Base-by-base conservation (phyloP, 30 jellyfish, hydroid and myxozoan species). In the Catostylus mosaicus region DNA sequence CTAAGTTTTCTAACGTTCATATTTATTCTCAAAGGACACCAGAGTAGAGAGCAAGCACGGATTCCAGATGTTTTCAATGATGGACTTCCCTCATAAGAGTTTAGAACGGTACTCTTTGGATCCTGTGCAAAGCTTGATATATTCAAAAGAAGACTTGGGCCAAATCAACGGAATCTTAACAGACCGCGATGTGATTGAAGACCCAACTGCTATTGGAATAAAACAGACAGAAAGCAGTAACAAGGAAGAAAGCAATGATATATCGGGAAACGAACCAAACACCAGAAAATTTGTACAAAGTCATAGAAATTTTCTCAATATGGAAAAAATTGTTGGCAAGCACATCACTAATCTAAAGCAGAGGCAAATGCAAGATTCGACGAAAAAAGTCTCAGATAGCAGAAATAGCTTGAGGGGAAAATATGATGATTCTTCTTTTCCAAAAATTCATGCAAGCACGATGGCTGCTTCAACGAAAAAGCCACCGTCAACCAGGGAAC, bases 41-140 rank as follows among this genome's bases (percentile, higher is more conserved):
- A 14, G 3, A 37, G 30, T 77, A 33, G 35, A 59, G 30, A 40
- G 31, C 4, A 43, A 54, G n/a, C 67, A 24, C 23, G 92, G 92
- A 24, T 69, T 68, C 54, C 75, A 82, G 52, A 82, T 82, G 92
- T 82, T 82, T 22, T 82, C 92, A 1, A 82, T 82, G 92, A 71
- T 82, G 84, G 92, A 82, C 37, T 68, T 68, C 56, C 92, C 92
- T 3, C 60, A 61, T 30, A 82, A 60, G 37, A 69, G 66, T 52
- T 76, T 82, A 3, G 31, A 72, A 48, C 45, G 36, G 30, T 82
- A 82, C 40, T 67, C 92, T 8, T 30, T 67, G 59, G 86, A 82
- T 57, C 86, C 92, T 6, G 80, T 50, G 46, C 92, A 82, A 29
- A 61, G 92, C 32, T 24, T 67, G 73, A 33, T 82, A 20, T 69